Evolutionary conservation across 92 coral and sea anemone species (phyloP).

Genomic region (Porites lobata): DNA sequence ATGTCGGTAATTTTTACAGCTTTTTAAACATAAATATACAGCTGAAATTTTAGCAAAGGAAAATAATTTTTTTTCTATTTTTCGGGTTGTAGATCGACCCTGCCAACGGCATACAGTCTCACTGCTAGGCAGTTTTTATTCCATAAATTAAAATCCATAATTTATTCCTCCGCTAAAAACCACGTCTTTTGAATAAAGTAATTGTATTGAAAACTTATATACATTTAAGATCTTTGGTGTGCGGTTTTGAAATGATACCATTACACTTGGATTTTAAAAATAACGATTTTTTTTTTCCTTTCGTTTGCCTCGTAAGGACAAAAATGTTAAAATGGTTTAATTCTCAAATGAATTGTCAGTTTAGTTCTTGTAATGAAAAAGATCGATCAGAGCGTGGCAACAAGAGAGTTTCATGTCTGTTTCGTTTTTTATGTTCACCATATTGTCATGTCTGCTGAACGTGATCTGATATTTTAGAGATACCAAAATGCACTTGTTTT

Average conservation of each 20-base stretch:
- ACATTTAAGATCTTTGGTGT: slow-evolving; percentile 18
- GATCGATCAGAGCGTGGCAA: background rate
- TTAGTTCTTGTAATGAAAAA: background rate
- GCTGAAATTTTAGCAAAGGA: background rate
- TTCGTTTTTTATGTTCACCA: background rate
- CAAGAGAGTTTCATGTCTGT: background rate
- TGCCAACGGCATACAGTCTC: slow-evolving; percentile 1
- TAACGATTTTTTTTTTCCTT: slow-evolving; percentile 19
- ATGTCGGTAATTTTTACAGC: slow-evolving; percentile 16
- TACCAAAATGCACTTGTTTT: slow-evolving; percentile 24
- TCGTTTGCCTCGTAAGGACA: background rate
- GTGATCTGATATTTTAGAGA: background rate
- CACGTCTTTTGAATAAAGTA: slow-evolving; percentile 53
- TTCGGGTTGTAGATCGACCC: background rate
- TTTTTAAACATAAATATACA: background rate
- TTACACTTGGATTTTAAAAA: slow-evolving; percentile 28
- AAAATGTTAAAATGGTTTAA: background rate
- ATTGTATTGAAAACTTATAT: slow-evolving; percentile 17
- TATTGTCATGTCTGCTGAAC: background rate
- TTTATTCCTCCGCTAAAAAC: slow-evolving; percentile 52
- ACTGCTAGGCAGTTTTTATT: slow-evolving; percentile 66
- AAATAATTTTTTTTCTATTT: background rate
- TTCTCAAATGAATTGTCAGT: slow-evolving; percentile 1
- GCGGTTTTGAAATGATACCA: slow-evolving; percentile 29
- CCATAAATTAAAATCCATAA: slow-evolving; percentile 57